Evolutionary conservation across 2,113 vertebrate genomes (phyloP).

Genomic region (Oreochromis niloticus): DNA sequence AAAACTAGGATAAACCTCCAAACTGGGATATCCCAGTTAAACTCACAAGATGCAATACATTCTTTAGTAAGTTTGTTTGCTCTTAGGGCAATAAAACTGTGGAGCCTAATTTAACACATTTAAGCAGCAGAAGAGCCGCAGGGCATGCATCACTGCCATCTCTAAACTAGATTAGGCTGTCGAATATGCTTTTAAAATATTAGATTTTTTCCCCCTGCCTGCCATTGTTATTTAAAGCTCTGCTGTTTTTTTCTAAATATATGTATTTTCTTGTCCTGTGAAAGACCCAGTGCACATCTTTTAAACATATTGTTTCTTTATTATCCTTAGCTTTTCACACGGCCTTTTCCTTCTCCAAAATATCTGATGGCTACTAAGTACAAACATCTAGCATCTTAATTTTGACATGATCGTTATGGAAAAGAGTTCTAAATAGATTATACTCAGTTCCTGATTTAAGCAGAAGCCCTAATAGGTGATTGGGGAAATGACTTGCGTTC

Average conservation of each 20-base stretch:
- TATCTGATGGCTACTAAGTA: background rate
- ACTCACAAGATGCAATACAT: background rate
- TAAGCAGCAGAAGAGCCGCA: slow-evolving; percentile 22
- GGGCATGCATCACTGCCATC: slow-evolving; percentile 44
- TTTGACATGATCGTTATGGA: slow-evolving; percentile 36
- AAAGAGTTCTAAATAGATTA: slow-evolving; percentile 37
- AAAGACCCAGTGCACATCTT: background rate
- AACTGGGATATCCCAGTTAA: background rate
- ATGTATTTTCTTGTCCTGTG: background rate
- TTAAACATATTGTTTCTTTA: background rate
- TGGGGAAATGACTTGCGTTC: slow-evolving; percentile 14
- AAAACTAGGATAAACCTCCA: background rate
- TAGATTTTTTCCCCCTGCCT: background rate
- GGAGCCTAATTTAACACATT: slow-evolving; percentile 41
- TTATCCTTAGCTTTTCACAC: background rate
- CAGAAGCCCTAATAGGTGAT: slow-evolving; percentile 41
- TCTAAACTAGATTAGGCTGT: slow-evolving; percentile 52
- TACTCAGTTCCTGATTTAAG: slow-evolving; percentile 48
- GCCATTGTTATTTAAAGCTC: slow-evolving; percentile 34
- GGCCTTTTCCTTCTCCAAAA: background rate
- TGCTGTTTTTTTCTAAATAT: background rate
- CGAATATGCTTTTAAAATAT: slow-evolving; percentile 38
- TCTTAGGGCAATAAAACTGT: slow-evolving; percentile 21
- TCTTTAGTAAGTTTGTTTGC: background rate
- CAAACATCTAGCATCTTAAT: slow-evolving; percentile 27